These are phyloP conservation scores for Platycercus adscitus DNA, from an alignment of 2,113 vertebrate genomes.

Conservation along the genomic window DNA sequence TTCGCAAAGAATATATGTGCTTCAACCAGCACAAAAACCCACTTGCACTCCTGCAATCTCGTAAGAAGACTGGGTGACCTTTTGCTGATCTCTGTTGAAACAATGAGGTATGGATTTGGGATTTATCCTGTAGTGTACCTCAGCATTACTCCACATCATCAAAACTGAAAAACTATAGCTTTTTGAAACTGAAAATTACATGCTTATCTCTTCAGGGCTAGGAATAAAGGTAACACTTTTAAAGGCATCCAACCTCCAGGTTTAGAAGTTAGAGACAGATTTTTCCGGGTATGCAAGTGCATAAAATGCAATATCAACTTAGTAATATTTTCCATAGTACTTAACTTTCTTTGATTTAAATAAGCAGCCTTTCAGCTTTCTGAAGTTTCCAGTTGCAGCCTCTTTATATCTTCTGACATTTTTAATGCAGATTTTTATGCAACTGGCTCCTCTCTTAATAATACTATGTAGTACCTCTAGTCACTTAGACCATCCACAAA, in stretches of 20 bases:
- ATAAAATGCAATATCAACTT: background rate
- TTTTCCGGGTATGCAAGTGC: background rate
- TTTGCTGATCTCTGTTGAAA: conserved; percentile 3
- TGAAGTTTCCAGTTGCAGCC: background rate
- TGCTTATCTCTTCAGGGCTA: background rate
- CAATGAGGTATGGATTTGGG: background rate
- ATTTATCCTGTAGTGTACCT: background rate
- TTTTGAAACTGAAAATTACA: conserved; percentile 9
- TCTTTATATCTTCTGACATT: background rate
- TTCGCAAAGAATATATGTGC: background rate
- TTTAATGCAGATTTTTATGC: background rate
- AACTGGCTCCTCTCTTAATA: background rate
- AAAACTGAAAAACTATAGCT: background rate
- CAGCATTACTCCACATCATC: background rate
- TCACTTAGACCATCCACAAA: background rate
- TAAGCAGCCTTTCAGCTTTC: background rate
- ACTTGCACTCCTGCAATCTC: background rate
- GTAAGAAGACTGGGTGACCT: background rate
- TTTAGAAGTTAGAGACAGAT: background rate
- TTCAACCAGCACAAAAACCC: background rate
- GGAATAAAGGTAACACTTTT: background rate
- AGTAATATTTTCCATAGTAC: background rate
- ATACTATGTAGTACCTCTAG: background rate
- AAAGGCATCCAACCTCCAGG: background rate
- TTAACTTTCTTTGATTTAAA: background rate